These are phyloP conservation scores for Sisyra nigra DNA, from an alignment of 2,888 invertebrate genomes.

Conservation along the genomic window DNA sequence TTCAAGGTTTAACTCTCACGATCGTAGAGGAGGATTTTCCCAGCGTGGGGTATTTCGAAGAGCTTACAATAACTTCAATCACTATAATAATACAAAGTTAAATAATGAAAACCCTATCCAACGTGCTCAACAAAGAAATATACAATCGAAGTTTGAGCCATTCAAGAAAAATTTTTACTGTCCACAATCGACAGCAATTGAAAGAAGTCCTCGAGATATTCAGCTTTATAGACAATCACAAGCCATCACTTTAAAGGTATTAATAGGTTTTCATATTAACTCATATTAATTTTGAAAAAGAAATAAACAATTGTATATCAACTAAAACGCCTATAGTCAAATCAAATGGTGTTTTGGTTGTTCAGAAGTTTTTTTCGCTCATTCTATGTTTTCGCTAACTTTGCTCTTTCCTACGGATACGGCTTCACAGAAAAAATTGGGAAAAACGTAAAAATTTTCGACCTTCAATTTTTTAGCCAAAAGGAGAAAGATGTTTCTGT, in stretches of 20 bases:
- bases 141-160: slow-evolving; percentile 59
- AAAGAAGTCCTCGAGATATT: slow-evolving; percentile 47
- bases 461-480: too few relatives aligned
- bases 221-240: slow-evolving; percentile 63
- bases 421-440: too few relatives aligned
- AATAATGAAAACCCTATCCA: slow-evolving; percentile 64
- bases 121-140: slow-evolving; percentile 79
- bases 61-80: slow-evolving; percentile 30
- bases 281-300: too few relatives aligned
- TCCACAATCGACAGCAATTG: slow-evolving; percentile 58
- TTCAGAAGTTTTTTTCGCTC: too few relatives aligned
- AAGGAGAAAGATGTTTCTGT: too few relatives aligned
- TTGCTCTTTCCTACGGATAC: too few relatives aligned
- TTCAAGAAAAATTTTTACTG: slow-evolving; percentile 91
- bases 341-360: too few relatives aligned
- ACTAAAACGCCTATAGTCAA: too few relatives aligned
- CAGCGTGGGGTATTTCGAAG: slow-evolving; percentile 34
- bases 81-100: slow-evolving; percentile 20
- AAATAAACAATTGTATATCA: too few relatives aligned
- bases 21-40: slow-evolving; percentile 31
- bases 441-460: too few relatives aligned
- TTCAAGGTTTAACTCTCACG: slow-evolving; percentile 35
- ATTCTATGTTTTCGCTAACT: too few relatives aligned
- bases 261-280: slow-evolving; percentile 5
- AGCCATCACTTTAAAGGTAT: slow-evolving; percentile 64